These are phyloP conservation scores for Nomada ferruginata DNA, from an alignment of 2,888 invertebrate species.

Conservation along the genomic window DNA sequence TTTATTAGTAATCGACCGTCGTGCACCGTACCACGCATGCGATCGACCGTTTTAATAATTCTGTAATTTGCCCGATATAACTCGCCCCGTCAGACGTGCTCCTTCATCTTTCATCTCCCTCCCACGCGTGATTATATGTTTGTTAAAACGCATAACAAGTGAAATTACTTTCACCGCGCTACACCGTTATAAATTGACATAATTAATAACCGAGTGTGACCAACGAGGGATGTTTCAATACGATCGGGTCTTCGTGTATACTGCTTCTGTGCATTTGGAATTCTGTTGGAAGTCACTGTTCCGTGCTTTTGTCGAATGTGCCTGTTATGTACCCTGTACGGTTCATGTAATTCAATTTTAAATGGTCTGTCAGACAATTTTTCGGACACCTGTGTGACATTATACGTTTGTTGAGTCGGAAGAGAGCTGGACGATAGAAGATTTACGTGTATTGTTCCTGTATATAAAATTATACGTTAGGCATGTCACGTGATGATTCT, in stretches of 20 bases:
- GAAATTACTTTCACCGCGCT: slow-evolving; percentile 18
- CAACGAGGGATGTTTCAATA: not conserved
- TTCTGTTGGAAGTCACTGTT: not conserved
- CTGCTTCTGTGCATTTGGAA: not conserved
- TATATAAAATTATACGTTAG: too few species aligned
- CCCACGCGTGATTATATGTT: slow-evolving; percentile 2
- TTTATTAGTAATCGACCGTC: slow-evolving; percentile 26
- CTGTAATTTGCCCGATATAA: slow-evolving; percentile 25
- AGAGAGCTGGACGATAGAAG: too few species aligned
- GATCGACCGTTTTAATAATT: slow-evolving; percentile 35
- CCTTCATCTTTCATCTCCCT: not conserved
- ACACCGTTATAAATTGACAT: not conserved
- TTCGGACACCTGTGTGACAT: too few species aligned
- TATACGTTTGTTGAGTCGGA: too few species aligned
- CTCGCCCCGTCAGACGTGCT: not conserved
- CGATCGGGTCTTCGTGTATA: not conserved
- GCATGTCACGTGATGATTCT: too few species aligned
- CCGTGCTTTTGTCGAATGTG: not conserved
- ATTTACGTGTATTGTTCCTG: too few species aligned
- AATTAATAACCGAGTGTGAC: not conserved
- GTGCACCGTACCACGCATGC: not conserved
- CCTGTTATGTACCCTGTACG: not conserved
- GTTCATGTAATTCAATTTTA: not conserved
- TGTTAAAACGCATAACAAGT: slow-evolving; percentile 6
- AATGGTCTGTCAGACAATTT: not conserved